Evolutionary conservation across 2,888 invertebrate genomes (phyloP), one percentile per base, ranked within the genome.

Genomic region (Sarcophaga carnaria): DNA sequence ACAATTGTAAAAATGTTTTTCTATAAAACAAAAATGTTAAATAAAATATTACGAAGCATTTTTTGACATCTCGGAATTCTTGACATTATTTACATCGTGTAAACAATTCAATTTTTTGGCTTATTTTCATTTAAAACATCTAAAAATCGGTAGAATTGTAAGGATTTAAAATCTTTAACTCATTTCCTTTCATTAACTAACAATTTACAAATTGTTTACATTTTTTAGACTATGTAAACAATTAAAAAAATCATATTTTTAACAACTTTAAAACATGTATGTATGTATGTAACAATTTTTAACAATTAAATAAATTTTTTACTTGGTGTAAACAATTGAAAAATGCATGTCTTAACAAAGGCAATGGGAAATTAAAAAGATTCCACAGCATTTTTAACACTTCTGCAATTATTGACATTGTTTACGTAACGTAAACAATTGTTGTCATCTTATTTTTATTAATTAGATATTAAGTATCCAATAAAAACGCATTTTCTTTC

Each of bases 381-480:
- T 54, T 54, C 6, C 6, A 11, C 2, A 54, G 54, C 0, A 59
- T 59, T 59, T 59, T 59, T 59, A 59, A 0, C 59, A n/a, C 10
- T 45, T 67, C 11, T 17, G 8, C 8, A 69, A 49, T 69, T 27
- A 17, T 71, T 71, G 25, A 27, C 10, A 59, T 71, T 71, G 59
- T 59, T 71, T 25, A 71, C 71, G 49, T 27, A 6, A 71, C n/a
- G 59, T 71, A 37, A 59, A 71, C 6, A 54, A 70, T 49, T 49
- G 27, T 27, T 27, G 6, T 37, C 37, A 6, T 37, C 0, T 1
- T 37, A 37, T 37, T 37, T 37, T 37, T 37, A 37, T 6, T 6
- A 6, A 37, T 6, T 37, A 37, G 6, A 37, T 6, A 0, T 37
- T 1, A 37, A 37, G 6, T 1, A 6, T 37, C 37, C 37, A 37